A percentile compares a stretch with the other conserved stretches of the same genome.
phyloP scores from a whole-genome alignment of 2,797 vertebrate species.

The Iguana delicatissima region DNA sequence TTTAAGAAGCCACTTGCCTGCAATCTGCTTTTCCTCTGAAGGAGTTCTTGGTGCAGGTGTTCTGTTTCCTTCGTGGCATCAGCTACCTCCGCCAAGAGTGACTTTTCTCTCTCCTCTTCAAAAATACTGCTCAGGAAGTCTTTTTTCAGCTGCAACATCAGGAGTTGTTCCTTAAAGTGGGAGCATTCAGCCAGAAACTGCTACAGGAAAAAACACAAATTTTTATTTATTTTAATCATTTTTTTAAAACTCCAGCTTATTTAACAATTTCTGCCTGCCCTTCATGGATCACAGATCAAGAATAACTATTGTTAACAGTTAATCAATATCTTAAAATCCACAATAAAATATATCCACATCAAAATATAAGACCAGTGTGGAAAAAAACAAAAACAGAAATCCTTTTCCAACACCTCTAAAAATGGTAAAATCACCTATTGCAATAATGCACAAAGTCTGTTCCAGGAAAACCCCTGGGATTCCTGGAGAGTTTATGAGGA shows the following conservation, averaged over 20 bases:
- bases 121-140: constrained; percentile 85
- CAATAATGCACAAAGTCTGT: background rate
- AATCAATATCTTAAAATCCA: background rate
- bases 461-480: background rate
- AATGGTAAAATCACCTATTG: background rate
- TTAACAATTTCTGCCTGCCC: background rate
- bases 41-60: constrained; percentile 85
- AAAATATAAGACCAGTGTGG: background rate
- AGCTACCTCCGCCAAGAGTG: constrained; percentile 81
- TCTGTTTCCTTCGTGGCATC: constrained; percentile 83
- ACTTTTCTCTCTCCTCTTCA: constrained; percentile 79
- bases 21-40: constrained; percentile 86
- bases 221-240: background rate
- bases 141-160: constrained; percentile 82
- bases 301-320: background rate
- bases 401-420: background rate
- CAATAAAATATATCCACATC: background rate
- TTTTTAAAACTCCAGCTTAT: background rate
- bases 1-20: constrained; percentile 78
- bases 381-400: background rate
- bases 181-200: constrained; percentile 84
- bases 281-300: no score
- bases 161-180: constrained; percentile 86
- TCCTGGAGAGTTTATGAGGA: background rate
- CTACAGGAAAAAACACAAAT: constrained; percentile 62